phyloP scores from a whole-genome alignment of 2,113 vertebrate genomes.

The Prunella himalayana region DNA sequence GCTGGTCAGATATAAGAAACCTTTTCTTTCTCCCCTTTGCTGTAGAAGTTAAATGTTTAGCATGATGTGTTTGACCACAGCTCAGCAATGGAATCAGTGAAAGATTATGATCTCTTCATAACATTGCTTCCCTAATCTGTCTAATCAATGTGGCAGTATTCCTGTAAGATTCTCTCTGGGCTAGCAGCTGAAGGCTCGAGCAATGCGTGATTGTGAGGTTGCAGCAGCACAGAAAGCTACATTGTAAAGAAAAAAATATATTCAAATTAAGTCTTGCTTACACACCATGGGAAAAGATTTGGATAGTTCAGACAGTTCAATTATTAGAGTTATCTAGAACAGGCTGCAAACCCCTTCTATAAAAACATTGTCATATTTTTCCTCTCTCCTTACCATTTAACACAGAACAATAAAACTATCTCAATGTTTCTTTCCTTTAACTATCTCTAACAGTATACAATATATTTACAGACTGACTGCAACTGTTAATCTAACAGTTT shows the following conservation, averaged over 20 bases:
- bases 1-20: neutral
- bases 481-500: neutral
- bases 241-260: neutral
- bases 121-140: neutral
- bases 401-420: slow-evolving; percentile 23
- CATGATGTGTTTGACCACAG: neutral
- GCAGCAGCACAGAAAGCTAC: neutral
- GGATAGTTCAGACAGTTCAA: neutral
- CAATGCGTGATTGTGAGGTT: neutral
- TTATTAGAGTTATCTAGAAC: neutral
- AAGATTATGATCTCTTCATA: neutral
- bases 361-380: neutral
- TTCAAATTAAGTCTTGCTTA: neutral
- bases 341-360: neutral
- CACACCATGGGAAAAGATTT: neutral
- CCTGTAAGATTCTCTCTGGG: neutral
- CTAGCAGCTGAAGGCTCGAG: neutral
- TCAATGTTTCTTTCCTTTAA: slow-evolving; percentile 22
- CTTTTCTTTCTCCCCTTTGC: neutral
- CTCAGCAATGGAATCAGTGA: neutral
- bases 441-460: neutral
- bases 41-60: neutral
- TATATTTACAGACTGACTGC: neutral
- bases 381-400: neutral
- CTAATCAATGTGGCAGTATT: neutral